Conservation (phyloP, 2,888 invertebrate genomes). For the Agrotis exclamationis region DNA sequence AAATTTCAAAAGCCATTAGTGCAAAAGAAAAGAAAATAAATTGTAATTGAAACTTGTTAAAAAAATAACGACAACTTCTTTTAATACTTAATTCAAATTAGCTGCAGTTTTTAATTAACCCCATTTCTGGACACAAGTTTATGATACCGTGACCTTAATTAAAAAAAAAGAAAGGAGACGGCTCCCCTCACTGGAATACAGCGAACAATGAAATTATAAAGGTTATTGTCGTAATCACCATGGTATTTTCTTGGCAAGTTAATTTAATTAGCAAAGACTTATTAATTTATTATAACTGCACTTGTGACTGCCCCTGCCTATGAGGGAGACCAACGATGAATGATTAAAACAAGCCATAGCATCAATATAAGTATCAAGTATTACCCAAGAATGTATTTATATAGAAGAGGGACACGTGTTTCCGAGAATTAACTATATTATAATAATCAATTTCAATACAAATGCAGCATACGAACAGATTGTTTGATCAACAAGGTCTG, state of each 20-base stretch:
- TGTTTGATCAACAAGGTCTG: constrained; percentile 56
- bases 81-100: constrained; percentile 23
- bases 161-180: constrained; percentile 37
- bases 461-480: constrained; percentile 36
- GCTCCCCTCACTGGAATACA: constrained; percentile 40
- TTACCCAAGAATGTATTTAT: constrained; percentile 25
- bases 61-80: constrained; percentile 12
- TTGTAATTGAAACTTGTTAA: background rate
- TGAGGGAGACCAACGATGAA: constrained; percentile 6
- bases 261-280: constrained; percentile 7
- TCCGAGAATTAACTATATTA: constrained; percentile 39
- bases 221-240: constrained; percentile 30
- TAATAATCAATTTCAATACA: constrained; percentile 46
- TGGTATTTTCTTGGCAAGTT: constrained; percentile 15
- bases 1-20: background rate
- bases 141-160: constrained; percentile 50
- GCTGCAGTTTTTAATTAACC: constrained; percentile 46
- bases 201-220: constrained; percentile 40
- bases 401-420: constrained; percentile 46
- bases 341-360: constrained; percentile 16
- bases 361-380: constrained; percentile 12
- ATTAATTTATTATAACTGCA: constrained; percentile 16
- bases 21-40: background rate
- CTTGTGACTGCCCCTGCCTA: constrained; percentile 14
- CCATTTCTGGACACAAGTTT: constrained; percentile 27